A percentile compares a stretch with the other conserved stretches of the same genome.
These are phyloP conservation scores for Plecotus auritus DNA, from an alignment of 2,113 vertebrate species.

Conservation along the genomic window DNA sequence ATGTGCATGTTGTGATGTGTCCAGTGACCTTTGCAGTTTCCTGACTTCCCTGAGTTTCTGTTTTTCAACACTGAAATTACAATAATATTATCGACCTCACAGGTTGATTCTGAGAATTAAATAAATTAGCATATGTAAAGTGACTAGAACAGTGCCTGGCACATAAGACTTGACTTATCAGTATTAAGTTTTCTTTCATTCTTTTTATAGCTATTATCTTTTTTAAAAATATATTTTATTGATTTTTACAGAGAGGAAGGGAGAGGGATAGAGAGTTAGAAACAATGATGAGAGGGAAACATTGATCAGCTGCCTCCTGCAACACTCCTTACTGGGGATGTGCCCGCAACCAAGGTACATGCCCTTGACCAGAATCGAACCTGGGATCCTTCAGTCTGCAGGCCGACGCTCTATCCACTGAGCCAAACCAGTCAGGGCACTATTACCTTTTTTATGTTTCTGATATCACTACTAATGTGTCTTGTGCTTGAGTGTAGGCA, in stretches of 20 bases:
- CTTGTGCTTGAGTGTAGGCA: neutral
- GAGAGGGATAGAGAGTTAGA: no score
- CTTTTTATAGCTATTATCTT: neutral
- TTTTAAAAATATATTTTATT: neutral
- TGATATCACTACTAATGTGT: neutral
- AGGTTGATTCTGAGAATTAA: neutral
- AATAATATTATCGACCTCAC: neutral
- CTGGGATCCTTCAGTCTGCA: no score
- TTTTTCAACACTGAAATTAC: neutral
- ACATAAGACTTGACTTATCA: neutral
- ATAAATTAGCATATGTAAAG: neutral
- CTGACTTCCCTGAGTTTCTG: neutral
- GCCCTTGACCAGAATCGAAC: no score
- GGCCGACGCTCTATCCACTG: no score
- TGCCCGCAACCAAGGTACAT: no score
- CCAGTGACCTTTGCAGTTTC: neutral
- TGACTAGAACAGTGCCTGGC: neutral
- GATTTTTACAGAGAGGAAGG: no score
- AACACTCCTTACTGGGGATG: no score
- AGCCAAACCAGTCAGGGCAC: no score
- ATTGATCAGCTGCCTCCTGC: no score
- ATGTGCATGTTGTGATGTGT: neutral
- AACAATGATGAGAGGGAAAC: no score
- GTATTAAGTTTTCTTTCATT: neutral
- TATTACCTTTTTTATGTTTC: neutral